A percentile compares a stretch with the other conserved stretches of the same genome.
Conservation (phyloP, 2,888 invertebrate genomes). For the Cistogaster globosa region DNA sequence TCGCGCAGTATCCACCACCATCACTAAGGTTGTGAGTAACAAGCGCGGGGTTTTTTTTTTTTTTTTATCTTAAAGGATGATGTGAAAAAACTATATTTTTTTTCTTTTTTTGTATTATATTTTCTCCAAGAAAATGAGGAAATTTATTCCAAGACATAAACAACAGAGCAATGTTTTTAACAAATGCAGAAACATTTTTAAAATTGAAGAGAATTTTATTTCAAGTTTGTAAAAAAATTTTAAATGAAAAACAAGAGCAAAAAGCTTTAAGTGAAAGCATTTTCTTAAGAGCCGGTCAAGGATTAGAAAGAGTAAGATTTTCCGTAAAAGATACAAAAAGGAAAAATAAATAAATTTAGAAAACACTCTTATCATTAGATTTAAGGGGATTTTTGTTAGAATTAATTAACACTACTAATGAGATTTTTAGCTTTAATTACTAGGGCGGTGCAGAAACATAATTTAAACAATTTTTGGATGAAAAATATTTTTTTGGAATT, state of each 20-base stretch:
- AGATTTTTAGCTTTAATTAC: too few relatives aligned
- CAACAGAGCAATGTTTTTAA: slow-evolving; percentile 16
- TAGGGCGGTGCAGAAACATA: too few relatives aligned
- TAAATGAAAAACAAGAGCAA: slow-evolving; percentile 9
- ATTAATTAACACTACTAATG: too few relatives aligned
- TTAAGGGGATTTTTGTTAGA: too few relatives aligned
- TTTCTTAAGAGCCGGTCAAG: too few relatives aligned
- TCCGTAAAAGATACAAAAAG: too few relatives aligned
- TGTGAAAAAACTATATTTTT: slow-evolving; percentile 11
- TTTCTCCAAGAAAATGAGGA: slow-evolving; percentile 32
- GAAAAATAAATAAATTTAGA: too few relatives aligned
- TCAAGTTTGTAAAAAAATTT: neutral
- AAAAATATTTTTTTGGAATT: too few relatives aligned
- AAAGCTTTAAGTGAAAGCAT: slow-evolving; percentile 18
- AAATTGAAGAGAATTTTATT: slow-evolving; percentile 25
- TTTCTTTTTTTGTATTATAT: slow-evolving; percentile 5
- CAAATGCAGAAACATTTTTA: neutral
- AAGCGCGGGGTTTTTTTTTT: slow-evolving; percentile 33
- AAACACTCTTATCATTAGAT: too few relatives aligned
- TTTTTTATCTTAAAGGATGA: slow-evolving; percentile 5
- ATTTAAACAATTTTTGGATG: too few relatives aligned
- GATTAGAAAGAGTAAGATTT: too few relatives aligned
- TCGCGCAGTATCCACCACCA: slow-evolving; percentile 69
- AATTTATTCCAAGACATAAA: slow-evolving; percentile 10
- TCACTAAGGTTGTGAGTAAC: slow-evolving; percentile 19